phyloP scores from a whole-genome alignment of 2,797 vertebrate species.

The Coilia nasus region DNA sequence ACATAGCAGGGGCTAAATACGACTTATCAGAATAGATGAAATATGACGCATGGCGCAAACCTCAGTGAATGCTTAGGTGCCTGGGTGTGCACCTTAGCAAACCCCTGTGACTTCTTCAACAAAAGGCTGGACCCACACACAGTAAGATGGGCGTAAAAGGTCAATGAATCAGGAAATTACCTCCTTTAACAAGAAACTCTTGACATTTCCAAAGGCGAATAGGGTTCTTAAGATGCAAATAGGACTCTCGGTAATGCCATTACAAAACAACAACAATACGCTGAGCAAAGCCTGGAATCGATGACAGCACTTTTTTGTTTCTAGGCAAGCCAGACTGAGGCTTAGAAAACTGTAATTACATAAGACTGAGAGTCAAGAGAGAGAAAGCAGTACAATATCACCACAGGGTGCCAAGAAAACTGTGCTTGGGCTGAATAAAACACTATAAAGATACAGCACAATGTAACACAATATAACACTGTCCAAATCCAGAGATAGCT shows the following conservation, averaged over 20 bases:
- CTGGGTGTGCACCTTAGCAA: neutral
- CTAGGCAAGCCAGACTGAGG: neutral
- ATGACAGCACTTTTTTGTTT: neutral
- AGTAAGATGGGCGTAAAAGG: neutral
- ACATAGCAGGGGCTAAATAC: neutral
- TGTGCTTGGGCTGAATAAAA: too few relatives aligned
- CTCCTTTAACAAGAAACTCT: neutral
- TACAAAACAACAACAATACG: neutral
- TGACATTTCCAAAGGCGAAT: neutral
- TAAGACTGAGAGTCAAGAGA: neutral
- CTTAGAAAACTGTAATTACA: neutral
- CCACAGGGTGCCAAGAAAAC: neutral
- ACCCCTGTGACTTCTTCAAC: neutral
- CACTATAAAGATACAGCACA: too few relatives aligned
- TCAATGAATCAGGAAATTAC: neutral
- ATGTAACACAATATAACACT: neutral
- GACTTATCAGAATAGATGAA: neutral
- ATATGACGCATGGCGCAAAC: neutral
- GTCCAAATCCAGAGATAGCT: neutral
- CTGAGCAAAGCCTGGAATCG: neutral
- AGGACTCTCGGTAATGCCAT: neutral
- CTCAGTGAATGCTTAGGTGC: too few relatives aligned
- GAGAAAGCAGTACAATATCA: too few relatives aligned
- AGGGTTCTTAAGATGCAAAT: neutral
- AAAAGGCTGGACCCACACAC: neutral